These are phyloP conservation scores for Microhierax caerulescens DNA, from an alignment of 2,797 vertebrate species.

Conservation along the genomic window DNA sequence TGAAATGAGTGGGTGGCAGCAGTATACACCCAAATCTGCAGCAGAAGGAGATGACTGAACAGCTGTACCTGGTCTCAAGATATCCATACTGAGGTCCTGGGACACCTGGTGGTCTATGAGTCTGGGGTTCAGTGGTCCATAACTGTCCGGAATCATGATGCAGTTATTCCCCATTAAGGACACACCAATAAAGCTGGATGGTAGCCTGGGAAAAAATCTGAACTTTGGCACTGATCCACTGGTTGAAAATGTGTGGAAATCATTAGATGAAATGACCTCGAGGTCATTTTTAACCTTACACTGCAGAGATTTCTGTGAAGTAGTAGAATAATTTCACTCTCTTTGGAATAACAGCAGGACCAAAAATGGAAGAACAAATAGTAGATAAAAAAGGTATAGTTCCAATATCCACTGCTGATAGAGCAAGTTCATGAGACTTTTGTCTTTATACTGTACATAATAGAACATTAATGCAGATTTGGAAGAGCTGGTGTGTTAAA, in stretches of 20 bases:
- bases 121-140: not conserved
- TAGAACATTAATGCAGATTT: not conserved
- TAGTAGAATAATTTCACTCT: slow-evolving; percentile 27
- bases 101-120: not conserved
- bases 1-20: not conserved
- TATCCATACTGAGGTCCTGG: not conserved
- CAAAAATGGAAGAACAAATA: slow-evolving; percentile 54
- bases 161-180: not conserved
- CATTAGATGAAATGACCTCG: not conserved
- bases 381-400: slow-evolving; percentile 30
- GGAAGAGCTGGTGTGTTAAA: slow-evolving; percentile 50
- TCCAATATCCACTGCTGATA: not conserved
- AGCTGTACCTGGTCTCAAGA: not conserved
- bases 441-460: slow-evolving; percentile 38
- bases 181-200: not conserved
- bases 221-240: not conserved
- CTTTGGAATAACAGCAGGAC: slow-evolving; percentile 17
- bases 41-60: not conserved
- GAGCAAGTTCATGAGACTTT: slow-evolving; percentile 49
- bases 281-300: not conserved
- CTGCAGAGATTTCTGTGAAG: not conserved
- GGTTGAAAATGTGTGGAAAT: not conserved
- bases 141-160: not conserved
- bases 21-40: not conserved
- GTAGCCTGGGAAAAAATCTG: not conserved